Evolutionary conservation across 2,797 vertebrate genomes (phyloP), one percentile per base, ranked within the genome.

Genomic region (Neopelma chrysocephalum): DNA sequence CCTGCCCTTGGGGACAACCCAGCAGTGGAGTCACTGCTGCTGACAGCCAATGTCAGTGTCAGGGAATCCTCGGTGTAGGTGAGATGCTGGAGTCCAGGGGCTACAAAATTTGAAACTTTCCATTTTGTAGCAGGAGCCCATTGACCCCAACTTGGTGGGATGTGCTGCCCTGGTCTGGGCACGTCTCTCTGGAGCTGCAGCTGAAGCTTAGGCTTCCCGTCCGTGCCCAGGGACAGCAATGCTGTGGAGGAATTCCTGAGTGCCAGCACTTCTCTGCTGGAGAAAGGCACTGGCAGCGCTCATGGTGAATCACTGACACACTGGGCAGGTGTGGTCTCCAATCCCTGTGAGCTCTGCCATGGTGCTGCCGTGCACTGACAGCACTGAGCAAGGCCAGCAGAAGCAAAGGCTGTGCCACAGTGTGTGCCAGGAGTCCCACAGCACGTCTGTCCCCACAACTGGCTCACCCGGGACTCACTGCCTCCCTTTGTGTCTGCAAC

Each of bases 281-380:
- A 6, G 42, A 54, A 36, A 2, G 40, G 31, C 72, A 23, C n/a
- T 7, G 9, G n/a, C 4, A 16, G 2, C 5, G 1, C 36, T 38
- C 2, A 2, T 9, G 29, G 15, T 1, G 2, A 18, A 47, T 45
- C 26, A 4, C 42, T 65, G 38, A 5, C 40, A 4, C 2, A 1
- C 5, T 15, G 50, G 43, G 56, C 45, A 62, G 9, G 9, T 9
- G 31, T 5, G 38, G 9, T 32, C 48, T 82, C 56, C 11, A 16
- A 9, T 38, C 50, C 71, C 43, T 57, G 0, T 1, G 2, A n/a
- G 29, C 58, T 77, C 36, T 57, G 29, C 50, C 29, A 3, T 4
- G 16, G 42, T 42, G 23, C 57, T 38, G 11, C 29, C 1, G 0
- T 19, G 68, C 18, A 2, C 65, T 50, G 50, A 22, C 0, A 0